Base-by-base conservation (phyloP, 2,113 vertebrate species). In the Tyto alba region DNA sequence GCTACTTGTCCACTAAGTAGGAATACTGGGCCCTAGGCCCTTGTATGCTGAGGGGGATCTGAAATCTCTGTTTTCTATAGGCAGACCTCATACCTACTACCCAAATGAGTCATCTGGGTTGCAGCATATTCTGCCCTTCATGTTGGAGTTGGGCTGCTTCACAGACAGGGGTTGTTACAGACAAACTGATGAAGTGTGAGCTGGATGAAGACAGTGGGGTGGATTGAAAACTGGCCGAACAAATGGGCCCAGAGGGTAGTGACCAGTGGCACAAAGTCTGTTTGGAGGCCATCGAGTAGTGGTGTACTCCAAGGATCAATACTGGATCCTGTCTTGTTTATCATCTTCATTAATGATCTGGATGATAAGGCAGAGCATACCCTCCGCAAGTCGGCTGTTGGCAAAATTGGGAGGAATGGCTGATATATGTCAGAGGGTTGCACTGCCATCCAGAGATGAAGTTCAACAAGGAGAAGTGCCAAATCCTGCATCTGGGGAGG, bases 171-270 rank as follows among this genome's bases (percentile, higher is more conserved):
- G 7, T 60, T n/a, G 29, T 38, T 57, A 41, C 16, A 41, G 34
- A 25, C 14, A 57, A 62, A 47, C 6, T 67, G 34, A 34, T 56
- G 41, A 52, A 67, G 8, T 0, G 0, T 56, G 12, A 26, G 16
- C 53, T 74, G 38, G 12, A 13, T 57, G 17, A 73, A 57, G 40
- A 40, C 4, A 38, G 25, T 56, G 79, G 68, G 12, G 16, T 52
- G 41, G 23, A 18, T 66, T 86, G 55, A 64, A 75, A 79, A 34
- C 32, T 36, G 36, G 4, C 9, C 40, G n/a, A 59, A 62, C 5
- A 30, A 66, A 29, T 34, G 29, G 27, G 9, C 41, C 27, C 13
- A 16, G 26, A 29, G 48, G 7, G 9, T 56, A 23, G 22, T 38
- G 27, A 13, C 43, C n/a, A n/a, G n/a, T 85, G 23, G 13, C 29